Conservation (phyloP, 2,113 vertebrate species). For the Poeciliopsis retropinna region DNA sequence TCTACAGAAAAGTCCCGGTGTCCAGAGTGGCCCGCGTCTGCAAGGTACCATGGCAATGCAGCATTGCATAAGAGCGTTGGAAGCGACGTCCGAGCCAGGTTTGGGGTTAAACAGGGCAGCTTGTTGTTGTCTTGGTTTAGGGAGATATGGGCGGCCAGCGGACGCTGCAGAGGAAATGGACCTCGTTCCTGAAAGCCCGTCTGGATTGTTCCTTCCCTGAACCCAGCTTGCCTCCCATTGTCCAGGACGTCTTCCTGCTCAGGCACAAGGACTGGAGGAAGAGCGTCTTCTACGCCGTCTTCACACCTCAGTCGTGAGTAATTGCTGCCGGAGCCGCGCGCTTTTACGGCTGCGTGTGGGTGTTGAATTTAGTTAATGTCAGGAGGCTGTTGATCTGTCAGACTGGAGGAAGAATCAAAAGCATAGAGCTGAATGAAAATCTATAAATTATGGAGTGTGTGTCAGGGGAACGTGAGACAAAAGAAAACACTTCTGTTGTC, state of each 20-base stretch:
- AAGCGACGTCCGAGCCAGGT: slow-evolving; percentile 1
- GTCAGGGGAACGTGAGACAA: not conserved
- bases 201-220: slow-evolving; percentile 79
- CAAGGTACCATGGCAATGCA: slow-evolving; percentile 69
- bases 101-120: not conserved
- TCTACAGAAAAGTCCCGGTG: slow-evolving; percentile 80
- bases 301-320: slow-evolving; percentile 80
- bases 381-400: slow-evolving; percentile 4
- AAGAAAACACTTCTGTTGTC: not conserved
- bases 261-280: slow-evolving; percentile 74
- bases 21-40: slow-evolving; percentile 84
- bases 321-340: not conserved
- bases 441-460: not conserved
- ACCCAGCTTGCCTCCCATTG: slow-evolving; percentile 78
- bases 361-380: not conserved
- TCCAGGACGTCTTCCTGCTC: slow-evolving; percentile 84
- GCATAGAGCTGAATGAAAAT: not conserved
- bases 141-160: slow-evolving; percentile 82
- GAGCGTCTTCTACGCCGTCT: slow-evolving; percentile 81
- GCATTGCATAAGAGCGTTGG: not conserved
- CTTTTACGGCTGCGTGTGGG: not conserved
- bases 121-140: slow-evolving; percentile 54
- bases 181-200: slow-evolving; percentile 81
- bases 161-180: slow-evolving; percentile 82
- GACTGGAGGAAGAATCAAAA: not conserved